A percentile compares a stretch with the other conserved stretches of the same genome.
Evolutionary conservation across 2,113 vertebrate species (phyloP).

Genomic region (Myiagra hebetior): DNA sequence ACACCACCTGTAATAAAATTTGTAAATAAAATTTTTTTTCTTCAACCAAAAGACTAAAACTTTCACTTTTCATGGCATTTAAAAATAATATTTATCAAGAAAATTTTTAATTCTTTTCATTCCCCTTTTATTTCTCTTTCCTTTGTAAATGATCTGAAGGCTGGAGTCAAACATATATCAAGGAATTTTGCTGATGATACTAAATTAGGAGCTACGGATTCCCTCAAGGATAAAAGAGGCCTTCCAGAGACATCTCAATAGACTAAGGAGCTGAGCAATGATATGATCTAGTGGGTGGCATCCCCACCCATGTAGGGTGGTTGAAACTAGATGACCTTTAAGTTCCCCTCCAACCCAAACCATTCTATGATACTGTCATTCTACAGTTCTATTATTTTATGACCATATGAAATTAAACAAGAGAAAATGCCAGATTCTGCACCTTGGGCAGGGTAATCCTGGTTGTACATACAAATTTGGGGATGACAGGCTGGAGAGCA

Average conservation of each 20-base stretch:
- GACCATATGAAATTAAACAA: neutral
- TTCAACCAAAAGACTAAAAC: neutral
- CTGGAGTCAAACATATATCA: rapidly evolving
- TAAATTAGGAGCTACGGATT: neutral
- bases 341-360: neutral
- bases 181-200: neutral
- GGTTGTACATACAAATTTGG: rapidly evolving
- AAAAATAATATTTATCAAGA: neutral
- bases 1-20: neutral
- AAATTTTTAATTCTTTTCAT: neutral
- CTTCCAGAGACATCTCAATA: neutral
- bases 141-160: neutral
- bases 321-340: neutral
- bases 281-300: neutral
- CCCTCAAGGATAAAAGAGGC: neutral
- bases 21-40: neutral
- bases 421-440: neutral
- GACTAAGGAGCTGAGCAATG: neutral
- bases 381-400: neutral
- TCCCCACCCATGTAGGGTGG: neutral
- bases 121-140: neutral
- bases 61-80: neutral
- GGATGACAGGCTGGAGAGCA: neutral
- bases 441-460: neutral
- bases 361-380: neutral